phyloP scores from a whole-genome alignment of 2,797 vertebrate species.

The Mycteria americana region DNA sequence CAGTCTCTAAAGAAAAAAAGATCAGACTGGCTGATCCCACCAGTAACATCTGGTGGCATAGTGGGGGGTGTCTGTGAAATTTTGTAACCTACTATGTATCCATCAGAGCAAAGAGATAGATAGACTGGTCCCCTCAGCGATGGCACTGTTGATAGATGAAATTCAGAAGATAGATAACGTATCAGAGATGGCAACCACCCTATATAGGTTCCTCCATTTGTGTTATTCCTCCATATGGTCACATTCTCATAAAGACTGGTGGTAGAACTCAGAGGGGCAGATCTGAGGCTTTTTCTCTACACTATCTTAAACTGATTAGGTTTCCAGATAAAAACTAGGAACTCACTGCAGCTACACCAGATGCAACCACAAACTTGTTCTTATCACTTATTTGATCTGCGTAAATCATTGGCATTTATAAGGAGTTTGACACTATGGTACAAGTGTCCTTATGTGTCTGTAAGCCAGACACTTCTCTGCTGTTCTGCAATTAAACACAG shows the following conservation, averaged over 20 bases:
- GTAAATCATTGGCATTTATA: background rate
- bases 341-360: background rate
- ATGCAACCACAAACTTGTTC: background rate
- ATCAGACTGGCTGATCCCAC: background rate
- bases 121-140: background rate
- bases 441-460: background rate
- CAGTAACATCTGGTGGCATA: background rate
- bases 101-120: background rate
- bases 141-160: background rate
- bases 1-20: background rate
- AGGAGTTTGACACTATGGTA: background rate
- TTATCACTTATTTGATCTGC: background rate
- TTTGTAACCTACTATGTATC: background rate
- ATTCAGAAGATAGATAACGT: background rate
- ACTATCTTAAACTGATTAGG: background rate
- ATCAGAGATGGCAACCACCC: background rate
- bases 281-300: background rate
- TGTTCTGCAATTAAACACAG: background rate
- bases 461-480: background rate
- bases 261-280: background rate
- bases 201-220: background rate
- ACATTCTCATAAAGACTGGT: background rate
- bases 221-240: background rate
- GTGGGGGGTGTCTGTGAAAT: background rate
- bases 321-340: background rate